Evolutionary conservation across 2,797 vertebrate genomes (phyloP).

Genomic region (Neopelma chrysocephalum): DNA sequence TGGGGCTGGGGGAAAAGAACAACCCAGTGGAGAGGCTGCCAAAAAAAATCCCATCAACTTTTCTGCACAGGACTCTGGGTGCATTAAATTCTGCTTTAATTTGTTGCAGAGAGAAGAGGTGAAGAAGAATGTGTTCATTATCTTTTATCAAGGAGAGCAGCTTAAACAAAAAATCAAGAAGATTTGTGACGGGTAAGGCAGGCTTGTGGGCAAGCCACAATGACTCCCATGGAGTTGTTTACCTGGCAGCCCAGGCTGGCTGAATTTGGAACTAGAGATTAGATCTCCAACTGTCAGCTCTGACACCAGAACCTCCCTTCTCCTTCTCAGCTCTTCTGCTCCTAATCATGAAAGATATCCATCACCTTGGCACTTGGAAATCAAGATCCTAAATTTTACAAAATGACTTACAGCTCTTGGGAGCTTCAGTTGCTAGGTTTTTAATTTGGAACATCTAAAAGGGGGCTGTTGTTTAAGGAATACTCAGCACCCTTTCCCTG

Average conservation of each 20-base stretch:
- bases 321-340: neutral
- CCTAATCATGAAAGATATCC: neutral
- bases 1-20: neutral
- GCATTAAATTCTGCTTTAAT: neutral
- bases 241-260: neutral
- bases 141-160: slow-evolving; percentile 85
- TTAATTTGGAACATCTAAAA: neutral
- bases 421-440: neutral
- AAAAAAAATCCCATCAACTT: neutral
- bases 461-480: neutral
- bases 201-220: neutral
- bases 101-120: slow-evolving; percentile 79
- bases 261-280: neutral
- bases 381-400: neutral
- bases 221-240: neutral
- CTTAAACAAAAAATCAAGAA: slow-evolving; percentile 82
- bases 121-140: slow-evolving; percentile 83
- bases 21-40: neutral
- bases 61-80: neutral
- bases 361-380: neutral
- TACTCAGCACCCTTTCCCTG: neutral
- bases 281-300: neutral
- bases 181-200: slow-evolving; percentile 82
- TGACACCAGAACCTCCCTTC: neutral
- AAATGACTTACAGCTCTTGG: neutral